Base-by-base conservation (phyloP, 2,797 vertebrate species). In the Tarsius wallacei region DNA sequence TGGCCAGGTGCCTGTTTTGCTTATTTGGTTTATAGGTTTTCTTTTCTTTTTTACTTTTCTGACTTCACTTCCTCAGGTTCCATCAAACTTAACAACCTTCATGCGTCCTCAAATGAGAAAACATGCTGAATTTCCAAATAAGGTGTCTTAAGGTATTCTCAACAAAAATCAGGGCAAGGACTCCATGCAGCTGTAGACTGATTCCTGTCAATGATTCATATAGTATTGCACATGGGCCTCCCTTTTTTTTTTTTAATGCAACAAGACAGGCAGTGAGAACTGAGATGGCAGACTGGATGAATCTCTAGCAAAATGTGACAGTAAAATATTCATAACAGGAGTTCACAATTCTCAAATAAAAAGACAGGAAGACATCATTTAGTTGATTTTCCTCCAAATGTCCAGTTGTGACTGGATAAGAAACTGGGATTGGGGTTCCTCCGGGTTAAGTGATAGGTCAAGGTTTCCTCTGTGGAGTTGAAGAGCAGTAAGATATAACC, bases 1-100 rank as follows among this genome's bases (percentile, higher is more conserved):
- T 91, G 87, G 91, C 70, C 55, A 82, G 36, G 26, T 47, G 93
- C 59, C 91, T 81, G 77, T 28, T 85, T 61, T 81, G 89, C 91
- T 95, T 93, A 68, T 61, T 63, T 85, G 36, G 57, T 83, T 94
- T 71, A 74, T n/a, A 91, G 66, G 51, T 64, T 88, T 80, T 77
- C 63, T 59, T n/a, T 21, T 36, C 5, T 71, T 88, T 47, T 61
- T 15, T 12, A 47, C 31, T 84, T 91, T 84, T 91, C 22, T 68
- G 64, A 96, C 63, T 96, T 91, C 36, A 76, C 19, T 93, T 90
- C 90, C 53, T 93, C 78, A 59, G 42, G 87, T 83, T 85, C 57
- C 7, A 59, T 76, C 78, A 74, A 68, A 78, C 22, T 85, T 70
- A 91, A 83, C 12, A 73, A 87, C n/a, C 31, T 53, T 76, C 61